Percentiles rank a stretch among this genome's conserved stretches.
Evolutionary conservation across 2,888 invertebrate species (phyloP).

Genomic region (Thymelicus acteon): DNA sequence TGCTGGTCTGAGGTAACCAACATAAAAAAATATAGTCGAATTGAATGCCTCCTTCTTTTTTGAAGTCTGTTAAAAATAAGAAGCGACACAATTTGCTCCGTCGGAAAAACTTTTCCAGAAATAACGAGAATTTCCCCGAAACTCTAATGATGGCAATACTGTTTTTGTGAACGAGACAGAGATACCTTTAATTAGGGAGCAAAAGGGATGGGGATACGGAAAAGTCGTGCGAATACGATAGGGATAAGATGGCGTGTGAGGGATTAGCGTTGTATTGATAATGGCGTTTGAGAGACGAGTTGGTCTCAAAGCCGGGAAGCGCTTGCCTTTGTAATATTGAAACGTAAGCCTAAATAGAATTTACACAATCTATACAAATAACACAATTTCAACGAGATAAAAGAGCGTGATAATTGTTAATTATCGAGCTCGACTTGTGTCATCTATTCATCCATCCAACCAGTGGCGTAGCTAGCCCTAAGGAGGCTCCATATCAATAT

Average conservation of each 20-base stretch:
- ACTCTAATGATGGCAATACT: slow-evolving; percentile 35
- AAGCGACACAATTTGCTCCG: slow-evolving; percentile 18
- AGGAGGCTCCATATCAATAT: too few relatives aligned
- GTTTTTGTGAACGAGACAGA: slow-evolving; percentile 27
- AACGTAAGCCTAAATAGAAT: not conserved
- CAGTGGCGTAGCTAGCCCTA: too few relatives aligned
- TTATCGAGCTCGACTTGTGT: too few relatives aligned
- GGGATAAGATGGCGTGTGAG: slow-evolving; percentile 20
- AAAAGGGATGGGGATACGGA: not conserved
- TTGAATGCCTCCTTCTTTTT: too few relatives aligned
- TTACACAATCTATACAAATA: too few relatives aligned
- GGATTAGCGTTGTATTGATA: slow-evolving; percentile 28
- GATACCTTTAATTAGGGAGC: slow-evolving; percentile 13
- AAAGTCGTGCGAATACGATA: slow-evolving; percentile 5
- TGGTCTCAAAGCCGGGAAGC: not conserved
- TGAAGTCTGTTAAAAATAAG: not conserved
- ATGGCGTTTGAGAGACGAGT: not conserved
- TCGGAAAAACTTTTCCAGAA: slow-evolving; percentile 20
- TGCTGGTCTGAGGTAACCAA: too few relatives aligned
- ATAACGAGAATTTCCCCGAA: slow-evolving; percentile 18
- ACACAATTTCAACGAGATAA: too few relatives aligned
- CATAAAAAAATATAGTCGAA: too few relatives aligned
- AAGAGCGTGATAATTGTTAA: too few relatives aligned
- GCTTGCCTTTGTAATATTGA: not conserved
- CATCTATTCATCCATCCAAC: too few relatives aligned